Evolutionary conservation across 2,797 vertebrate species (phyloP).

Genomic region (Microctenopoma steveboyesi): DNA sequence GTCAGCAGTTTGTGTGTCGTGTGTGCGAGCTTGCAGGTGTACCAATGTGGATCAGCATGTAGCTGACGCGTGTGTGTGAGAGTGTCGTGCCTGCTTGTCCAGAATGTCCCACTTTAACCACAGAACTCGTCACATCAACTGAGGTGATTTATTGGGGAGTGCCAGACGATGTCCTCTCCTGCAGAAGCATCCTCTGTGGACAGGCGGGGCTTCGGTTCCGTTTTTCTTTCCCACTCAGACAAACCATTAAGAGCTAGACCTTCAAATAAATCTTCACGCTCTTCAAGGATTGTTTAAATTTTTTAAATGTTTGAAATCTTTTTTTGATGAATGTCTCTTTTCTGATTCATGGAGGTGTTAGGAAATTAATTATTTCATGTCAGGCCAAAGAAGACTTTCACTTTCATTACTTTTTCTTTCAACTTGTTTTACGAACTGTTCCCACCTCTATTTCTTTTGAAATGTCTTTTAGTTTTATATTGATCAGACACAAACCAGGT

Average conservation of each 20-base stretch:
- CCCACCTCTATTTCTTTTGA: too few relatives aligned
- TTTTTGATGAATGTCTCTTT: background rate
- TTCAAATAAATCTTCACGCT: background rate
- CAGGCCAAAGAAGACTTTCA: background rate
- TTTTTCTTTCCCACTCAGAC: slow-evolving; percentile 2
- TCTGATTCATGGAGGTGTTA: background rate
- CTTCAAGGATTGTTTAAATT: background rate
- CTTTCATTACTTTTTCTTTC: background rate
- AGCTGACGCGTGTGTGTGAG: slow-evolving; percentile 23
- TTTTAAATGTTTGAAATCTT: background rate
- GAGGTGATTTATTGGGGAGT: slow-evolving; percentile 20
- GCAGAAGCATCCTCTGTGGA: background rate
- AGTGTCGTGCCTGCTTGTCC: slow-evolving; percentile 26
- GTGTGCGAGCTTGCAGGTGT: slow-evolving; percentile 30
- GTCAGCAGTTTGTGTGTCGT: slow-evolving; percentile 29
- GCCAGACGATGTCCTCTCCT: slow-evolving; percentile 1
- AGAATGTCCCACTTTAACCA: slow-evolving; percentile 73
- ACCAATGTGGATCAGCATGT: slow-evolving; percentile 23
- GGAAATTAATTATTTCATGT: background rate
- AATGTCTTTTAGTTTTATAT: too few relatives aligned
- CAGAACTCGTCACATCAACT: slow-evolving; percentile 32
- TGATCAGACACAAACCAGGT: too few relatives aligned
- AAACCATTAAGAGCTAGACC: background rate
- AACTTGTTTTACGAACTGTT: too few relatives aligned
- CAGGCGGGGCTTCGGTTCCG: background rate